Percentiles rank a stretch among this genome's conserved stretches.
Evolutionary conservation across 2,113 vertebrate species (phyloP).

Genomic region (Oryzias woworae): DNA sequence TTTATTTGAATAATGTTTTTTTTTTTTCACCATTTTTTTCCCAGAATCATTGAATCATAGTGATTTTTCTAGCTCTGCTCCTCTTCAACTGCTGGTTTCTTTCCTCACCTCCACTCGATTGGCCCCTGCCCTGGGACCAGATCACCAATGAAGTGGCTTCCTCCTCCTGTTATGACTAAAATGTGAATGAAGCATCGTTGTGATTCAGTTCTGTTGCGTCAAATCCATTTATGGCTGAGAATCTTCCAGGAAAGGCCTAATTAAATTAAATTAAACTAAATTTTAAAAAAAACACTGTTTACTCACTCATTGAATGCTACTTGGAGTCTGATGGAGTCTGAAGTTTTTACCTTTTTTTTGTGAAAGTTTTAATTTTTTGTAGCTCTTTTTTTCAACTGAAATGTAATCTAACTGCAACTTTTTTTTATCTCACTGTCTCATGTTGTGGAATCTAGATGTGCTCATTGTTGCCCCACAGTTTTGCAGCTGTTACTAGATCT

Average conservation of each 20-base stretch:
- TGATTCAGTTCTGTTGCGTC: not conserved
- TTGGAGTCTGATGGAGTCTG: not conserved
- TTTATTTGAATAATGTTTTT: constrained; percentile 56
- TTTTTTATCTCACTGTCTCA: not conserved
- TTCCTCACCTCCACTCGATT: too few species aligned
- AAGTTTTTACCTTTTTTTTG: not conserved
- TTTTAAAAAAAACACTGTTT: not conserved
- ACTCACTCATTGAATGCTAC: not conserved
- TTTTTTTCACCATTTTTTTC: constrained; percentile 20
- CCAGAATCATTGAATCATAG: constrained; percentile 4
- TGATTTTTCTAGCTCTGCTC: constrained; percentile 29
- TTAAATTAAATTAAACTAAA: too few species aligned
- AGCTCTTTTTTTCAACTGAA: not conserved
- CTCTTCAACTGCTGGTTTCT: constrained; percentile 21
- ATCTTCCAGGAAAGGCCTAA: not conserved
- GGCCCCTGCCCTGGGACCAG: constrained; percentile 2
- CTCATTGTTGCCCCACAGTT: not conserved
- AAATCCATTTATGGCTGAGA: not conserved
- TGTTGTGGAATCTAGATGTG: not conserved
- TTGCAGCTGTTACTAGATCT: constrained; percentile 5
- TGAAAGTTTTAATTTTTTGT: not conserved
- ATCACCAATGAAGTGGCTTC: not conserved
- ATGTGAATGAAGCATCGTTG: not conserved
- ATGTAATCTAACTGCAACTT: not conserved
- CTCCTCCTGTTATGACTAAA: not conserved